These are phyloP conservation scores for Epirrita christyi DNA, from an alignment of 2,888 invertebrate genomes.

Conservation along the genomic window DNA sequence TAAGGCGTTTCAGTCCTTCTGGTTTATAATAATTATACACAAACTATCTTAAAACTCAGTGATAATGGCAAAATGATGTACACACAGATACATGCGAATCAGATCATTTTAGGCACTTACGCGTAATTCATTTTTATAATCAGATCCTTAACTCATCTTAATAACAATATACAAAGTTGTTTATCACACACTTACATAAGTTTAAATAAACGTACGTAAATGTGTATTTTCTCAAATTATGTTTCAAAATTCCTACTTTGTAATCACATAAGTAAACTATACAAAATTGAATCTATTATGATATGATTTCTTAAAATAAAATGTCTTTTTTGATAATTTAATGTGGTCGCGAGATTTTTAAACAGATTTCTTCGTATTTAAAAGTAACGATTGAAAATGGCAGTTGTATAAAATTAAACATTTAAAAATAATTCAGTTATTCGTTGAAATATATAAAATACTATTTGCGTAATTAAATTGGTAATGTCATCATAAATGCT, in stretches of 20 bases:
- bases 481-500: too few species aligned
- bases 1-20: constrained; percentile 48
- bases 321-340: constrained; percentile 21
- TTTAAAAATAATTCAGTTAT: background rate
- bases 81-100: too few species aligned
- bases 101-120: constrained; percentile 6
- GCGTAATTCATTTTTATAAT: background rate
- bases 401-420: too few species aligned
- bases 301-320: constrained; percentile 21
- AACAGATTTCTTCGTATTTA: too few species aligned
- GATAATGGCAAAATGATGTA: too few species aligned
- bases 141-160: background rate
- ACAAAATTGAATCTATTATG: constrained; percentile 9
- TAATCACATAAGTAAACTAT: background rate
- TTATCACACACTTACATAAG: background rate
- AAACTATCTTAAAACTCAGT: background rate
- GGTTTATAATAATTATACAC: constrained; percentile 20
- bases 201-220: background rate
- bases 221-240: background rate
- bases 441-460: background rate
- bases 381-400: too few species aligned
- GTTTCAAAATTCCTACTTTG: background rate
- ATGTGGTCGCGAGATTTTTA: background rate
- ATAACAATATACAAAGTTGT: background rate
- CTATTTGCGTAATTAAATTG: too few species aligned